Evolutionary conservation across 2,113 vertebrate genomes (phyloP).

Genomic region (Tauraco erythrolophus): DNA sequence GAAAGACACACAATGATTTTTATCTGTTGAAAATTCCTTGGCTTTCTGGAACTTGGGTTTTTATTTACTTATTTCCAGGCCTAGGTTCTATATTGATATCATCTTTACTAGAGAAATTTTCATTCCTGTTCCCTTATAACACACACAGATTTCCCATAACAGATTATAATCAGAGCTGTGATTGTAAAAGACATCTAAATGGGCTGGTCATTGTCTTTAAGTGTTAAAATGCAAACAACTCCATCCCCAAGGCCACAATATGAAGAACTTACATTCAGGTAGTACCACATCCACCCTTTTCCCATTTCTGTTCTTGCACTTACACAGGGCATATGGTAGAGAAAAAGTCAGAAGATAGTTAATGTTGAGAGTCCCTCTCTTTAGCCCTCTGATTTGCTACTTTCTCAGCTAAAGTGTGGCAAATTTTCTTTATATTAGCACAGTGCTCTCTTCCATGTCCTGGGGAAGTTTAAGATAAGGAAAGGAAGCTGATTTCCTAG

Average conservation of each 20-base stretch:
- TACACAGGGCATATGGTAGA: neutral
- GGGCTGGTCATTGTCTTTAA: neutral
- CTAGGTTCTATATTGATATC: neutral
- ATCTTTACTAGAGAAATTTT: neutral
- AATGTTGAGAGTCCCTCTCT: fast-evolving
- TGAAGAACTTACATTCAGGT: neutral
- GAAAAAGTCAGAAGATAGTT: neutral
- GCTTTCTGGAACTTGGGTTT: neutral
- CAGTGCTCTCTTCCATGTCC: neutral
- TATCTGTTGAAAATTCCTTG: neutral
- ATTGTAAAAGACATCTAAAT: neutral
- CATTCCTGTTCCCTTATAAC: neutral
- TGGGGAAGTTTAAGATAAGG: neutral
- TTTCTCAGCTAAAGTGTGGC: neutral
- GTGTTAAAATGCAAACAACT: neutral
- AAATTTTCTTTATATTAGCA: neutral
- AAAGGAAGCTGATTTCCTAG: neutral
- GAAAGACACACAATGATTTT: neutral
- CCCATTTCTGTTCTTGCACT: neutral
- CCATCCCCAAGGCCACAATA: neutral
- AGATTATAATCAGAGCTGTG: neutral
- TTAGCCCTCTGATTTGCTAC: neutral
- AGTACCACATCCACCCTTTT: neutral
- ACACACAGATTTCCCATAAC: neutral
- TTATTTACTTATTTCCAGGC: neutral